These are phyloP conservation scores for Volucella zonaria DNA, from an alignment of 2,888 invertebrate genomes.

Conservation along the genomic window DNA sequence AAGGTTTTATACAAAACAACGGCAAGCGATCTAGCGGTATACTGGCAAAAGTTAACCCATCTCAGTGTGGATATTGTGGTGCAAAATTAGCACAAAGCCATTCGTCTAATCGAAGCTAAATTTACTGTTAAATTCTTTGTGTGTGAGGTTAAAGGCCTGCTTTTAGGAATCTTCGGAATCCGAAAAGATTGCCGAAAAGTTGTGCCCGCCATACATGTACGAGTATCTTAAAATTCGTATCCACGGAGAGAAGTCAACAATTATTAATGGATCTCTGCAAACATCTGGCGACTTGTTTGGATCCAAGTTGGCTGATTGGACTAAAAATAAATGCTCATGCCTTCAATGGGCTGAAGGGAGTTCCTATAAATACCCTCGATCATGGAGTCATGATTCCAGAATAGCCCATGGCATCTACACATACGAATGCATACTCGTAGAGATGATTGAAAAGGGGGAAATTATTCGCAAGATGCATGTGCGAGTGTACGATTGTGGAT, in stretches of 20 bases:
- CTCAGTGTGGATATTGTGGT: background rate
- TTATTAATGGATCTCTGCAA: background rate
- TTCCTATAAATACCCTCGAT: slow-evolving; percentile 29
- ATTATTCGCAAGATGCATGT: background rate
- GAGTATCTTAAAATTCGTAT: too few relatives aligned
- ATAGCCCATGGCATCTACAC: slow-evolving; percentile 25
- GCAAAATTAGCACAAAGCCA: slow-evolving; percentile 21
- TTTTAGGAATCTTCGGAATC: too few relatives aligned
- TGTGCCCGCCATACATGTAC: background rate
- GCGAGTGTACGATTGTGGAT: background rate
- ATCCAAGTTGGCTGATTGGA: background rate
- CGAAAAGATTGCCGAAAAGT: background rate
- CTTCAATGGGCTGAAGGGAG: slow-evolving; percentile 41
- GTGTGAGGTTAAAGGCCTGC: slow-evolving; percentile 38
- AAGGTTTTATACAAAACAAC: background rate
- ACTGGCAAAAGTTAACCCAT: background rate
- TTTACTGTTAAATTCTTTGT: slow-evolving; percentile 2
- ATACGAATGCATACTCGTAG: too few relatives aligned
- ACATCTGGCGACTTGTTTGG: background rate
- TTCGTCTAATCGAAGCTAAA: slow-evolving; percentile 4
- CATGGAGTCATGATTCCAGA: slow-evolving; percentile 43
- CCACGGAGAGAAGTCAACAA: too few relatives aligned
- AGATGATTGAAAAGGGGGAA: too few relatives aligned
- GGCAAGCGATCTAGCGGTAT: slow-evolving; percentile 23
- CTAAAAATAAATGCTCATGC: slow-evolving; percentile 35